A percentile compares a stretch with the other conserved stretches of the same genome.
Evolutionary conservation across 1,140 invertebrate genomes (phyloP).

Genomic region (Mizuhopecten yessoensis): DNA sequence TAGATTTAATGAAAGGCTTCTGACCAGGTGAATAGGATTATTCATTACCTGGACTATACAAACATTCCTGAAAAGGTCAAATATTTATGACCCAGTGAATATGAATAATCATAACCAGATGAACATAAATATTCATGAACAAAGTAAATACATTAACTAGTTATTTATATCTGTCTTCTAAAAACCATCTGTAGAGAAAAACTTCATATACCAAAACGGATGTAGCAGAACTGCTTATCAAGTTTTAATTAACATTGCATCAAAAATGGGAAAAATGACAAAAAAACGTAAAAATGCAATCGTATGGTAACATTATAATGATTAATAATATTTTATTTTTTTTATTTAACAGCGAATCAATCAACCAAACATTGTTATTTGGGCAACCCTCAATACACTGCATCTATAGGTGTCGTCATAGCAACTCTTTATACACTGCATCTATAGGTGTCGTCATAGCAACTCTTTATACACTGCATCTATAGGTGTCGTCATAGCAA

Average conservation of each 20-base stretch:
- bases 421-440: not conserved
- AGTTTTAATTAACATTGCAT: not conserved
- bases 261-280: slow-evolving; percentile 11
- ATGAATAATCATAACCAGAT: not conserved
- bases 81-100: too few relatives aligned
- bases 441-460: not conserved
- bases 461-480: not conserved
- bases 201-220: not conserved
- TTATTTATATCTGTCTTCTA: too few relatives aligned
- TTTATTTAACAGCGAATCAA: too few relatives aligned
- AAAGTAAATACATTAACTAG: too few relatives aligned
- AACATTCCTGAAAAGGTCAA: too few relatives aligned
- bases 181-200: not conserved
- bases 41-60: not conserved
- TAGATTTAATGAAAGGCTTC: not conserved
- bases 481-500: not conserved
- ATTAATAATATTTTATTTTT: not conserved
- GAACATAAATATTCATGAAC: not conserved
- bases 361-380: slow-evolving; percentile 4
- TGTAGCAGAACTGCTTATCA: not conserved
- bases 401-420: not conserved
- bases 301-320: not conserved
- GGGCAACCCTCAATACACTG: not conserved
- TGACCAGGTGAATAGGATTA: not conserved
- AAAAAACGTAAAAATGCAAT: slow-evolving; percentile 4